These are phyloP conservation scores for Halictus ligatus DNA, from an alignment of 2,888 invertebrate species.

Conservation along the genomic window DNA sequence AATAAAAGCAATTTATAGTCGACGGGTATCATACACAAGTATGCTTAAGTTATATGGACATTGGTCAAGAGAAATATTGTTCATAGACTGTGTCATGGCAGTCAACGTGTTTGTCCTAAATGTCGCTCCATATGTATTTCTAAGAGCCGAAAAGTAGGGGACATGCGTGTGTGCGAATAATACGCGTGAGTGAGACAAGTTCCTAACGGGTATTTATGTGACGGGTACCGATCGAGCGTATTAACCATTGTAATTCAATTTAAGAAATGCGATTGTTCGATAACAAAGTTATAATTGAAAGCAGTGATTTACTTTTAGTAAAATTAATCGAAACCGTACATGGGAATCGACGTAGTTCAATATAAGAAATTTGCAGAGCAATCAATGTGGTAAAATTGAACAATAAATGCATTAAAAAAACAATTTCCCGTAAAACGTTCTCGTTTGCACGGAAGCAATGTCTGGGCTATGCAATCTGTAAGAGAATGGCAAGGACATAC, in stretches of 20 bases:
- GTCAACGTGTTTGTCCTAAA: neutral
- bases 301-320: neutral
- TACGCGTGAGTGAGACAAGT: neutral
- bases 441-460: neutral
- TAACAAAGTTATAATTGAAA: neutral
- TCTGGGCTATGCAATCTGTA: constrained; percentile 22
- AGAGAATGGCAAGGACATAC: constrained; percentile 54
- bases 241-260: neutral
- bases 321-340: neutral
- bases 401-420: neutral
- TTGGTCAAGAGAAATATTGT: neutral
- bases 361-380: neutral
- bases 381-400: neutral
- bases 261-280: neutral
- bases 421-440: neutral
- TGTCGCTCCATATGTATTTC: neutral
- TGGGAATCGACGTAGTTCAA: neutral
- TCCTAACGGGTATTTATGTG: neutral
- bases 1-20: neutral
- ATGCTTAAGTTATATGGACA: neutral
- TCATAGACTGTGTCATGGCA: neutral
- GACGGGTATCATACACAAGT: neutral
- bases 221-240: too few relatives aligned
- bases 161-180: neutral
- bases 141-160: neutral